phyloP scores from a whole-genome alignment of 2,888 invertebrate species.

The Encarsia formosa region DNA sequence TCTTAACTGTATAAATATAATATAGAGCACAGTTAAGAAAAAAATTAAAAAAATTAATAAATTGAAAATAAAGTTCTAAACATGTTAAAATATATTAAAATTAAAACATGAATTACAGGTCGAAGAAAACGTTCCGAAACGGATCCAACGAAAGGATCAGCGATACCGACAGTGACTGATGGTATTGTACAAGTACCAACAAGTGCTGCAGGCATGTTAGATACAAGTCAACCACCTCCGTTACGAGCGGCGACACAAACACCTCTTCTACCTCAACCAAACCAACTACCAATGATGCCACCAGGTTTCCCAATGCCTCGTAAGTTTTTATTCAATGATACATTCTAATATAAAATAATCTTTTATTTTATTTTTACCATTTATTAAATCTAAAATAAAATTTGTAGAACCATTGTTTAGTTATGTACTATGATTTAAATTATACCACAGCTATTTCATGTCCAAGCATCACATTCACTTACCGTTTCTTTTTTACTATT shows the following conservation, averaged over 20 bases:
- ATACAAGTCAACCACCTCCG: slow-evolving; percentile 63
- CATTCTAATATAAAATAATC: not conserved
- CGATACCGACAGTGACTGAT: slow-evolving; percentile 42
- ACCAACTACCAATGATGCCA: slow-evolving; percentile 49
- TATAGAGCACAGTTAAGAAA: too few species aligned
- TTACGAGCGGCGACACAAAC: slow-evolving; percentile 53
- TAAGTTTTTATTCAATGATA: slow-evolving; percentile 35
- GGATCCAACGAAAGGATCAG: slow-evolving; percentile 28
- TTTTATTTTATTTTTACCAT: not conserved
- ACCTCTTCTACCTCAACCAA: slow-evolving; percentile 49
- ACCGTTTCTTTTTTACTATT: not conserved
- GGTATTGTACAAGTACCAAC: slow-evolving; percentile 34
- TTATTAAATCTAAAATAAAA: too few species aligned
- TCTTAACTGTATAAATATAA: too few species aligned
- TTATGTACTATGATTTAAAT: too few species aligned
- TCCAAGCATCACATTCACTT: too few species aligned
- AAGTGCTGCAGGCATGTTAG: slow-evolving; percentile 44
- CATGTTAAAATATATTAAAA: not conserved
- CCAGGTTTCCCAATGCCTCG: slow-evolving; percentile 52
- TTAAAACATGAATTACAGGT: slow-evolving; percentile 4
- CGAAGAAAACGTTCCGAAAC: slow-evolving; percentile 18
- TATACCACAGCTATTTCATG: too few species aligned
- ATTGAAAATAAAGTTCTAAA: not conserved
- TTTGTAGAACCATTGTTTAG: too few species aligned
- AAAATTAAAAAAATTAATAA: not conserved